A percentile compares a stretch with the other conserved stretches of the same genome.
Evolutionary conservation across 2,888 invertebrate genomes (phyloP).

Genomic region (Caradrina kadenii): DNA sequence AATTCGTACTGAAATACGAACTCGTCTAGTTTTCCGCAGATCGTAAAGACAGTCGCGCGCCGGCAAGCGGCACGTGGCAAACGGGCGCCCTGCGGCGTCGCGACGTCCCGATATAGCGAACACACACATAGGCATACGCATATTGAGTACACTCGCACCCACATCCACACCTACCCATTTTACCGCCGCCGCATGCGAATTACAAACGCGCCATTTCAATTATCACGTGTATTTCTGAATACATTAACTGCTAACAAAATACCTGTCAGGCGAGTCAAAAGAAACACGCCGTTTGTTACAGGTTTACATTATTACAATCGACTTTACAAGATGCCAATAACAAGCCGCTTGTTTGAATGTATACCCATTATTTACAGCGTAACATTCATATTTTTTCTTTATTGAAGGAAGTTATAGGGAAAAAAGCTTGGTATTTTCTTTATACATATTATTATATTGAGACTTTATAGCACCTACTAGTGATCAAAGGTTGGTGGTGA

Average conservation of each 20-base stretch:
- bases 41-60: conserved; percentile 28
- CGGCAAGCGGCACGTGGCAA: conserved; percentile 54
- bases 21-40: conserved; percentile 36
- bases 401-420: neutral
- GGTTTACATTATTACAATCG: conserved; percentile 37
- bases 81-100: conserved; percentile 50
- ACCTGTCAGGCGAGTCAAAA: conserved; percentile 45
- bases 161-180: conserved; percentile 37
- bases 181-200: conserved; percentile 44
- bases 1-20: conserved; percentile 20
- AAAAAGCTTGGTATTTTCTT: conserved; percentile 6
- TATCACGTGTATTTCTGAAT: conserved; percentile 55
- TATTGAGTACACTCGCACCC: conserved; percentile 17
- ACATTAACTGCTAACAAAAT: conserved; percentile 47
- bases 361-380: conserved; percentile 4
- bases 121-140: conserved; percentile 28
- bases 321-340: conserved; percentile 40
- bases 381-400: conserved; percentile 4
- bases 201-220: conserved; percentile 55
- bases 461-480: neutral
- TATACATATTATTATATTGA: neutral
- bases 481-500: conserved; percentile 5
- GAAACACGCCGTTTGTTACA: conserved; percentile 46
- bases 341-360: conserved; percentile 27
- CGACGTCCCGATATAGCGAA: conserved; percentile 54